Conservation (phyloP, 2,113 vertebrate species). For the Monarcha castaneiventris region DNA sequence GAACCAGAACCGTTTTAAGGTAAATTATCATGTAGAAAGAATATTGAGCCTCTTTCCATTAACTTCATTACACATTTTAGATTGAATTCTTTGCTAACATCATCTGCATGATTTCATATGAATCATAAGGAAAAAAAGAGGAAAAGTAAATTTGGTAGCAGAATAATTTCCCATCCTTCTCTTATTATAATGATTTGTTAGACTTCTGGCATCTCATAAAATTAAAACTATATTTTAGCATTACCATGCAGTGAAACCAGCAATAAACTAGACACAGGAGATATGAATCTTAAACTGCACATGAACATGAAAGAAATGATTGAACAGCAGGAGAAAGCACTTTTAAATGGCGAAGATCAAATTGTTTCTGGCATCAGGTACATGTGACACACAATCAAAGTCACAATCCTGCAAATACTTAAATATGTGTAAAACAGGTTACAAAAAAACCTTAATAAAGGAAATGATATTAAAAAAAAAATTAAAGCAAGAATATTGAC, state of each 20-base stretch:
- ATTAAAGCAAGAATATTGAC: not conserved
- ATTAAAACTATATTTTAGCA: slow-evolving; percentile 17
- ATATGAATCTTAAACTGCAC: not conserved
- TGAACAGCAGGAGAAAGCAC: not conserved
- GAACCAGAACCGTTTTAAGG: not conserved
- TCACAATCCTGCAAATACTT: not conserved
- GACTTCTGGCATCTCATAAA: not conserved
- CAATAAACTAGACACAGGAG: not conserved
- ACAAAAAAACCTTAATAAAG: not conserved
- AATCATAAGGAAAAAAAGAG: not conserved
- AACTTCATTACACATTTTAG: not conserved
- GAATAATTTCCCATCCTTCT: not conserved
- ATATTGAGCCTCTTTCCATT: not conserved
- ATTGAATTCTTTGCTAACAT: not conserved
- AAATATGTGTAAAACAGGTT: not conserved
- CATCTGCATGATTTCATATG: not conserved
- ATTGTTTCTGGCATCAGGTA: not conserved
- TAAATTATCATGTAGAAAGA: not conserved
- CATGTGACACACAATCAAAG: not conserved
- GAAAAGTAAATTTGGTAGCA: not conserved
- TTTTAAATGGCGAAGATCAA: not conserved
- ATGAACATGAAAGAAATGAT: not conserved
- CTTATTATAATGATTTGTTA: not conserved
- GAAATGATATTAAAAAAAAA: not conserved
- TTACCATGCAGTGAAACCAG: not conserved